Conservation (phyloP, 2,888 invertebrate species). For the Drosophila pseudotakahashii region DNA sequence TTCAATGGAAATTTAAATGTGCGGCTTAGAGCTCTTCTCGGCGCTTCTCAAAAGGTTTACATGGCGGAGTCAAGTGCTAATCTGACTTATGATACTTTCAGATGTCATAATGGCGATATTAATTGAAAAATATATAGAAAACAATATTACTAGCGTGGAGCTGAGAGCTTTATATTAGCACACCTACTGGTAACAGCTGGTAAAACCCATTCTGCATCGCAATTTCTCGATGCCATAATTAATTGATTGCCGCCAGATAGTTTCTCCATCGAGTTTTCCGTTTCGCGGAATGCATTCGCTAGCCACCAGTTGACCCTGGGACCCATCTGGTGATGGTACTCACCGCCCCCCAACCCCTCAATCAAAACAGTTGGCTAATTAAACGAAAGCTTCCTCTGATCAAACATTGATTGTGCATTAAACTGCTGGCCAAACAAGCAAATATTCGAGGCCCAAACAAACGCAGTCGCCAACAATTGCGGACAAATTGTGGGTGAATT, state of each 20-base stretch:
- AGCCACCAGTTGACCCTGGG: slow-evolving; percentile 47
- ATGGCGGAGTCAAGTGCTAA: slow-evolving; percentile 17
- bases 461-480: slow-evolving; percentile 54
- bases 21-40: slow-evolving; percentile 13
- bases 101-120: slow-evolving; percentile 27
- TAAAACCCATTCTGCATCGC: slow-evolving; percentile 25
- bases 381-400: slow-evolving; percentile 58
- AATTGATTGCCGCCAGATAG: slow-evolving; percentile 57
- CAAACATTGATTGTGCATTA: slow-evolving; percentile 72
- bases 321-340: slow-evolving; percentile 27
- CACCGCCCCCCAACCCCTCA: slow-evolving; percentile 6
- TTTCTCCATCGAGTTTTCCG: slow-evolving; percentile 35
- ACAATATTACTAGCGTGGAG: neutral
- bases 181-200: slow-evolving; percentile 21
- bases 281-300: slow-evolving; percentile 46
- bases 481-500: slow-evolving; percentile 66
- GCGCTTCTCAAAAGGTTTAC: slow-evolving; percentile 22
- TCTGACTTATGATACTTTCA: slow-evolving; percentile 30
- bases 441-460: slow-evolving; percentile 33
- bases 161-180: slow-evolving; percentile 16
- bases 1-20: slow-evolving; percentile 49
- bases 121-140: slow-evolving; percentile 10
- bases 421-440: slow-evolving; percentile 63
- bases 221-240: slow-evolving; percentile 55
- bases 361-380: slow-evolving; percentile 68